These are phyloP conservation scores for Diloba caeruleocephala DNA, from an alignment of 2,888 invertebrate species.

Conservation along the genomic window DNA sequence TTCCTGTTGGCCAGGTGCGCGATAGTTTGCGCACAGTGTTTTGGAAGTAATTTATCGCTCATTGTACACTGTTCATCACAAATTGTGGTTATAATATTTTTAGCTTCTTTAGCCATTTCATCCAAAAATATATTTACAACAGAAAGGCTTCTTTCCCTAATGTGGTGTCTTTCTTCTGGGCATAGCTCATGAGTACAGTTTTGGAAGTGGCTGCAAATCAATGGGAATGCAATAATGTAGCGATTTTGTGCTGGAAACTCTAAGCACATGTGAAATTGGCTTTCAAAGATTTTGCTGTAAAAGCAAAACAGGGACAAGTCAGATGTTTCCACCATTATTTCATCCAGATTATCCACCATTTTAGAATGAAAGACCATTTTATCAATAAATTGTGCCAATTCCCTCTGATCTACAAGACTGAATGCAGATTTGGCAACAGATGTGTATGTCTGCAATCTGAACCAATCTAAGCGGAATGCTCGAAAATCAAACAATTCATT, in stretches of 20 bases:
- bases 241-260: constrained; percentile 99
- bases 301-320: constrained; percentile 99
- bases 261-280: constrained; percentile 99
- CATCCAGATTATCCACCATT: constrained; percentile 99
- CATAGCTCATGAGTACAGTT: constrained; percentile 99
- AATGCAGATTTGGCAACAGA: constrained; percentile 95
- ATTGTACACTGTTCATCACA: constrained; percentile 99
- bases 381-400: constrained; percentile 97
- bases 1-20: constrained; percentile 96
- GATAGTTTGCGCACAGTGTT: constrained; percentile 97
- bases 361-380: constrained; percentile 98
- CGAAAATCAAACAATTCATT: constrained; percentile 98
- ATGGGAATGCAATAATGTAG: constrained; percentile 98
- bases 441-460: constrained; percentile 97
- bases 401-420: constrained; percentile 94
- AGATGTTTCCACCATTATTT: constrained; percentile 98
- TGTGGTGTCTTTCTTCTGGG: constrained; percentile 99
- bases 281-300: constrained; percentile 98
- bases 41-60: constrained; percentile 98
- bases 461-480: constrained; percentile 99
- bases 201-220: constrained; percentile 99
- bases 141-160: constrained; percentile 97
- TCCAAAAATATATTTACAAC: constrained; percentile 99
- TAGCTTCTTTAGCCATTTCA: constrained; percentile 99
- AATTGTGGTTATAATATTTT: constrained; percentile 99